A percentile compares a stretch with the other conserved stretches of the same genome.
Evolutionary conservation across 1,140 invertebrate genomes (phyloP).

Genomic region (Neodiprion lecontei): DNA sequence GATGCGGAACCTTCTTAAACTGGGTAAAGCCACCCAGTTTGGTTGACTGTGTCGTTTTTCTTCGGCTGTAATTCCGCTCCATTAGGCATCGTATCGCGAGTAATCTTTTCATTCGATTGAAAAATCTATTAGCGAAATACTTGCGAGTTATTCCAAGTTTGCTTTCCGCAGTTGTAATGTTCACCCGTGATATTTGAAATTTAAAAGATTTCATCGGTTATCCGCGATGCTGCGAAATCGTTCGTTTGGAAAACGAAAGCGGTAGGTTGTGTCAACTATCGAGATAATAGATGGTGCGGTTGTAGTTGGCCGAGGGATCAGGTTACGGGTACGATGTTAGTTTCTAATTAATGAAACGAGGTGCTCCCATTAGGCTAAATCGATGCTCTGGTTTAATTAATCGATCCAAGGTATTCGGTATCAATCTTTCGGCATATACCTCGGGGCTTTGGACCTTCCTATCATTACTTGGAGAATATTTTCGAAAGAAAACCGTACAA

Average conservation of each 20-base stretch:
- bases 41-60: conserved; percentile 23
- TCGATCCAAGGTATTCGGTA: not conserved
- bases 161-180: not conserved
- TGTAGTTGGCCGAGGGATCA: not conserved
- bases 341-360: not conserved
- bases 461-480: not conserved
- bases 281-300: not conserved
- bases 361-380: not conserved
- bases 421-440: not conserved
- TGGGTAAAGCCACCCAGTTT: not conserved
- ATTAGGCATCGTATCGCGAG: conserved; percentile 31
- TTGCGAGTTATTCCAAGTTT: conserved; percentile 25
- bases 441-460: not conserved
- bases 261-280: no score
- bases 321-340: not conserved
- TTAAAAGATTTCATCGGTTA: not conserved
- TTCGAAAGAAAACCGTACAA: not conserved
- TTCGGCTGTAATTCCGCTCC: conserved; percentile 31
- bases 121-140: conserved; percentile 38
- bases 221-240: not conserved
- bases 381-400: conserved; percentile 7
- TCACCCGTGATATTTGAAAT: not conserved
- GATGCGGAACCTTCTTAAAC: not conserved
- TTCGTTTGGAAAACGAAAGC: no score
- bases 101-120: conserved; percentile 35